Evolutionary conservation across 2,113 vertebrate species (phyloP), one percentile per base, ranked within the genome.

Genomic region (Syngnathus typhle): DNA sequence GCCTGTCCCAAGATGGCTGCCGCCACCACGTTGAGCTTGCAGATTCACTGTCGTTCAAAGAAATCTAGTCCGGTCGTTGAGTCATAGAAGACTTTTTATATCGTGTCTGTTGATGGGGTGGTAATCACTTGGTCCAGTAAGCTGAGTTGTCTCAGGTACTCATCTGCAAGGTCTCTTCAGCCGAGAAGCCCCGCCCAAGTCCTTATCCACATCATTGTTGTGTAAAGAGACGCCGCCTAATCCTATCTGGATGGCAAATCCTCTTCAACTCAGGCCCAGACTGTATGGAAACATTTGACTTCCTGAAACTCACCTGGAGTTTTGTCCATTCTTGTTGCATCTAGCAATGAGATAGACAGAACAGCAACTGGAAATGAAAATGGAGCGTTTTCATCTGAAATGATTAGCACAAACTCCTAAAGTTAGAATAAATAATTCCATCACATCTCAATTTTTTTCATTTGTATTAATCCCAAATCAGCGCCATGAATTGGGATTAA

Each of bases 161-260:
- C 83, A 71, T 82, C 76, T 82, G 75, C 71, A 55, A 15, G 21
- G 44, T 74, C 82, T 76, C 41, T 69, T 88, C 85, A 88, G 84
- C 75, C 83, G 78, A 73, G 78, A 84, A 83, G 79, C 80, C 86
- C 78, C 67, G 68, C 63, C 18, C 82, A 27, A 82, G 80, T 86
- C 81, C 84, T 90, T 85, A 89, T 89, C 87, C 89, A 80, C 88
- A 77, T 88, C 86, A 82, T 75, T 89, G 84, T 88, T 91, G 90
- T 88, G 87, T 87, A 88, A 90, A 90, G 89, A 91, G 86, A 89
- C 78, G 73, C 77, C 85, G 82, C 18, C 81, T 92, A 90, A 91
- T 90, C 90, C 90, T 87, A 85, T 85, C 85, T 88, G 84, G 75
- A 80, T 85, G 68, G 72, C 78, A 89, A 89, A 90, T 90, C 89